These are phyloP conservation scores for Merluccius polli DNA, from an alignment of 2,797 vertebrate genomes.

Conservation along the genomic window DNA sequence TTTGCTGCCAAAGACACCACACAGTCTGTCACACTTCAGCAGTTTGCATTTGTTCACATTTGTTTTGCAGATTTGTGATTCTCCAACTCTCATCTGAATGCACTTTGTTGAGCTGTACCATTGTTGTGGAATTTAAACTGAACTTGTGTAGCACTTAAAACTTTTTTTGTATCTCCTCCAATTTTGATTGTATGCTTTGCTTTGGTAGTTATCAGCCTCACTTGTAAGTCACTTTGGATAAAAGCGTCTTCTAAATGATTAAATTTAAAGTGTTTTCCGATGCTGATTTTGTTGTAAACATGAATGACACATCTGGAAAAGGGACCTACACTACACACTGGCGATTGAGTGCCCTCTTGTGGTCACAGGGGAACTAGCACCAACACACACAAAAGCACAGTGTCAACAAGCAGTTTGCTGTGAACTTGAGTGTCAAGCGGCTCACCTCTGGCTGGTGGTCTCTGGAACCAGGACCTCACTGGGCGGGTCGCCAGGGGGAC, in stretches of 20 bases:
- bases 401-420: conserved; percentile 39
- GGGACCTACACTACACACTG: conserved; percentile 8
- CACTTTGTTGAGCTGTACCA: too few relatives aligned
- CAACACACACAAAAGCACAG: background rate
- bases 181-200: too few relatives aligned
- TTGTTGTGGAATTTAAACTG: too few relatives aligned
- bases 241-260: background rate
- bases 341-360: conserved; percentile 47
- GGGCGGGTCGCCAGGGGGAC: conserved; percentile 25
- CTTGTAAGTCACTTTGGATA: background rate
- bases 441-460: conserved; percentile 56
- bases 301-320: background rate
- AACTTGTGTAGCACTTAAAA: too few relatives aligned
- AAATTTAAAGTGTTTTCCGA: background rate
- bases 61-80: background rate
- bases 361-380: conserved; percentile 25
- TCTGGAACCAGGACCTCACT: conserved; percentile 20
- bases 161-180: too few relatives aligned
- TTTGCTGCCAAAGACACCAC: background rate
- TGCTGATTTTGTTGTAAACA: background rate
- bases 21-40: background rate
- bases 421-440: conserved; percentile 28
- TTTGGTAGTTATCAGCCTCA: background rate
- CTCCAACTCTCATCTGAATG: too few relatives aligned
- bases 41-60: background rate